Evolutionary conservation across 2,888 invertebrate genomes (phyloP).

Genomic region (Liposcelis brunnea): DNA sequence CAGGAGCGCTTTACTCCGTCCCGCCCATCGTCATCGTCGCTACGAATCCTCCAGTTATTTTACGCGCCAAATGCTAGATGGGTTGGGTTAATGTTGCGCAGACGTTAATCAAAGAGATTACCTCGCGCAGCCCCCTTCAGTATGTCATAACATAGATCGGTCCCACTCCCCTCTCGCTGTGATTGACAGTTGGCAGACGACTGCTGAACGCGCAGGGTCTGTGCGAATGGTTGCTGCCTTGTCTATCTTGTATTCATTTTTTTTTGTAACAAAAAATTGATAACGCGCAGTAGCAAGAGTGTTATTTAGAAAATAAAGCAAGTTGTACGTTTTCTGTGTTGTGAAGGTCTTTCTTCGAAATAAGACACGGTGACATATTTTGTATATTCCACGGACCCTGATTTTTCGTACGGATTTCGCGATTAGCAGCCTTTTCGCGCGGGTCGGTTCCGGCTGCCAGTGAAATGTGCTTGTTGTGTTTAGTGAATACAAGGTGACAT

Average conservation of each 20-base stretch:
- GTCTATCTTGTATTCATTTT: background rate
- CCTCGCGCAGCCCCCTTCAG: slow-evolving; percentile 1
- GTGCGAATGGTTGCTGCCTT: background rate
- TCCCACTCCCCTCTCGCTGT: background rate
- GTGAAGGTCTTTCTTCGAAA: slow-evolving; percentile 1
- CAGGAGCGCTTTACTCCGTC: too few species aligned
- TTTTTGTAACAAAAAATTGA: slow-evolving; percentile 4
- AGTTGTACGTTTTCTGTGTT: slow-evolving; percentile 7
- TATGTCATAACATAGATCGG: too few species aligned
- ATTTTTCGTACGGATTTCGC: too few species aligned
- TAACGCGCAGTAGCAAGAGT: slow-evolving; percentile 7
- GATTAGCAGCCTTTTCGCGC: too few species aligned
- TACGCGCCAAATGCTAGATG: background rate
- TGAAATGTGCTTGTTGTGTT: too few species aligned
- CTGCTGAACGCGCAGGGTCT: slow-evolving; percentile 8
- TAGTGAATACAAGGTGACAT: too few species aligned
- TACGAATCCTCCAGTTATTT: too few species aligned
- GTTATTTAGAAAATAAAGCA: slow-evolving; percentile 7
- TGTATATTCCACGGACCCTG: too few species aligned
- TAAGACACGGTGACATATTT: too few species aligned
- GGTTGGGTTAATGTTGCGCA: background rate
- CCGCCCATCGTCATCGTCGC: too few species aligned
- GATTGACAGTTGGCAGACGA: slow-evolving; percentile 8
- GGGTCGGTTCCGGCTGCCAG: too few species aligned
- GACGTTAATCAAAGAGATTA: too few species aligned